Evolutionary conservation across 2,888 invertebrate species (phyloP), one percentile per base, ranked within the genome.

Genomic region (Ennomos erosarius): DNA sequence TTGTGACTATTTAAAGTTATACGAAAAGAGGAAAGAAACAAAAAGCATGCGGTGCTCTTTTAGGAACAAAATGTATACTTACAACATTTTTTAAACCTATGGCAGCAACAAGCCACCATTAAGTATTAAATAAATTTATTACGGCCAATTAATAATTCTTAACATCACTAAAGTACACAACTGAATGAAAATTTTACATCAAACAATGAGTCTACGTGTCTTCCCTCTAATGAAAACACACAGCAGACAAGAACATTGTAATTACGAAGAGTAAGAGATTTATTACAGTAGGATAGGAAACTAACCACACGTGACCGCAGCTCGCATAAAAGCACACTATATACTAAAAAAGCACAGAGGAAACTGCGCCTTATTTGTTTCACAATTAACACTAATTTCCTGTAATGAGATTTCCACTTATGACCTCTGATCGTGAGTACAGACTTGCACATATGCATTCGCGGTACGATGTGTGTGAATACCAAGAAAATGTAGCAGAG

Each of bases 171-270:
- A 0, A 11, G 11, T 34, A 35, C 11, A 12, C 45, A 9, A 1
- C 26, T 46, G 33, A 36, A 34, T 46, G 42, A 56, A 49, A 50
- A 50, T 55, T 56, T 55, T 37, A 59, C 50, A 62, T 60, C 34
- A 59, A 54, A 50, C 44, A 55, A 46, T 56, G 42, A 45, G 38
- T 78, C 65, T 71, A 76, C 81, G 70, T 79, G 76, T 78, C 75
- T 77, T 75, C 70, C 68, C 72, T 81, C 81, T 90, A 91, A 92
- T 90, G 88, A 89, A 91, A 90, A 92, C 84, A 90, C 85, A 92
- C 87, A 89, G 84, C 87, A 85, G 88, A 88, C 88, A 86, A 88
- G 86, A 88, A 88, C 89, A 87, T 90, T 87, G 91, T 91, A 92
- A 92, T 92, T 92, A 91, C 88, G 87, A 84, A 76, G 80, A 88